phyloP scores from a whole-genome alignment of 2,113 vertebrate genomes.

The Rhizomys pruinosus region DNA sequence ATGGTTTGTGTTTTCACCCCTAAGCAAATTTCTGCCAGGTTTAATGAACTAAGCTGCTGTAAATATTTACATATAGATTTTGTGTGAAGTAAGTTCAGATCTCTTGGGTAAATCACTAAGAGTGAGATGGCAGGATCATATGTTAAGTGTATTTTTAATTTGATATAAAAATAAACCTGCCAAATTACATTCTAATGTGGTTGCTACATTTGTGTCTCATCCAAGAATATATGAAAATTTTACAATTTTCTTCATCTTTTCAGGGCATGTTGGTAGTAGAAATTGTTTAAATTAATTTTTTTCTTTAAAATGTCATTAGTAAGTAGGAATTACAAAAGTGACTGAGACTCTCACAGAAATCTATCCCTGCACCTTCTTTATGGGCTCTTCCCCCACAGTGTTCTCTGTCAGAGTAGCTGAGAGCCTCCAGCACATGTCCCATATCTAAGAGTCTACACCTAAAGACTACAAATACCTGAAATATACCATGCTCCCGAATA shows the following conservation, averaged over 20 bases:
- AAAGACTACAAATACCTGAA: neutral
- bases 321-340: neutral
- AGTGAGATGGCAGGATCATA: neutral
- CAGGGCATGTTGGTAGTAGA: no score
- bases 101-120: conserved; percentile 11
- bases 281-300: neutral
- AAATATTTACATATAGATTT: neutral
- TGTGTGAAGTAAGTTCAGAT: neutral
- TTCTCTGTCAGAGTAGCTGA: no score
- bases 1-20: no score
- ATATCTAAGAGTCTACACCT: neutral
- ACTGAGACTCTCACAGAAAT: neutral
- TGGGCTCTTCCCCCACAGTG: no score
- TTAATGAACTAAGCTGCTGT: neutral
- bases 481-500: neutral
- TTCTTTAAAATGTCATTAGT: neutral
- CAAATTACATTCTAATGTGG: neutral
- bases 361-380: neutral
- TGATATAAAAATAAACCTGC: neutral
- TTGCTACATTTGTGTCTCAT: neutral
- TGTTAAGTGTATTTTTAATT: neutral
- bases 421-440: neutral
- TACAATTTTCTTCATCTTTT: neutral
- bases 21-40: neutral
- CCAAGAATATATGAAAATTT: neutral